A percentile compares a stretch with the other conserved stretches of the same genome.
Evolutionary conservation across 2,888 invertebrate species (phyloP).

Genomic region (Chesias legatella): DNA sequence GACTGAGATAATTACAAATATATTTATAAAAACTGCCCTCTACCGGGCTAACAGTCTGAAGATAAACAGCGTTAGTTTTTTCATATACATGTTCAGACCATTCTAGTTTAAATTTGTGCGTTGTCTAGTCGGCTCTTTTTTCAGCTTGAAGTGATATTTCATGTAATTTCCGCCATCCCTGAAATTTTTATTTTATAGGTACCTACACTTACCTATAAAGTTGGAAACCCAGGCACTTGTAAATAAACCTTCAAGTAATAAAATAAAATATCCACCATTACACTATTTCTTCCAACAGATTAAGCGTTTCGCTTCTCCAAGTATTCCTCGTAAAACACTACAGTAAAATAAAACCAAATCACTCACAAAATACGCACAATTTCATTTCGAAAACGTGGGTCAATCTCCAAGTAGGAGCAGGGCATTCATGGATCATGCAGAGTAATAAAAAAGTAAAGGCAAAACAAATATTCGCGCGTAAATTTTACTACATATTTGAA

Average conservation of each 20-base stretch:
- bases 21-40: too few relatives aligned
- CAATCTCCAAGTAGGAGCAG: conserved; percentile 23
- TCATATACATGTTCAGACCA: too few relatives aligned
- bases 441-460: background rate
- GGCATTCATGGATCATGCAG: conserved; percentile 1
- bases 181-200: too few relatives aligned
- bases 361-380: conserved; percentile 28
- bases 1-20: too few relatives aligned
- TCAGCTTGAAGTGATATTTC: too few relatives aligned
- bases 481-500: background rate
- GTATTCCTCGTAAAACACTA: conserved; percentile 19
- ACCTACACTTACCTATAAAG: too few relatives aligned
- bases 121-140: too few relatives aligned
- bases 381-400: conserved; percentile 28
- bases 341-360: conserved; percentile 35
- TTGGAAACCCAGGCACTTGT: background rate
- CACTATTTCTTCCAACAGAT: conserved; percentile 9
- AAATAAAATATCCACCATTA: conserved; percentile 4
- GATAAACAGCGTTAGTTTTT: too few relatives aligned
- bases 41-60: too few relatives aligned
- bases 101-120: too few relatives aligned
- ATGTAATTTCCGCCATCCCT: too few relatives aligned
- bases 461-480: too few relatives aligned
- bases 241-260: conserved; percentile 1
- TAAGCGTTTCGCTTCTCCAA: conserved; percentile 4